Evolutionary conservation across 2,888 invertebrate genomes (phyloP).

Genomic region (Chaetogeoica ovagalla): DNA sequence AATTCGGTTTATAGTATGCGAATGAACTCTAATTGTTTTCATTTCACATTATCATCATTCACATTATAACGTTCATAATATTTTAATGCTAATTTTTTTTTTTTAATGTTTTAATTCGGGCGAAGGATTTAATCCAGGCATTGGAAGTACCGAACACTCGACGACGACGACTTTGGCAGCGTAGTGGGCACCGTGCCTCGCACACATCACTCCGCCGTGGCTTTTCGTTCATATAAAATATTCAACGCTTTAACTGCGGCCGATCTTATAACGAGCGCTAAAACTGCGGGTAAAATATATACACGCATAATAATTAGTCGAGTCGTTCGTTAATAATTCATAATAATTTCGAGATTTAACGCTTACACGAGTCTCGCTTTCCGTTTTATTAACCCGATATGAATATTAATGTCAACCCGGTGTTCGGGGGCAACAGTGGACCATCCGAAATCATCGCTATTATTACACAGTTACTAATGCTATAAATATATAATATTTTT

Average conservation of each 20-base stretch:
- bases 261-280: slow-evolving; percentile 52
- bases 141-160: no score
- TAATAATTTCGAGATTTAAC: slow-evolving; percentile 48
- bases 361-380: slow-evolving; percentile 39
- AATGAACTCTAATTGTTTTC: no score
- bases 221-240: slow-evolving; percentile 49
- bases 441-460: slow-evolving; percentile 27
- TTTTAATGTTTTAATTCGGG: no score
- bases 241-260: slow-evolving; percentile 47
- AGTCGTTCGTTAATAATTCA: slow-evolving; percentile 51
- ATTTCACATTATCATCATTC: no score
- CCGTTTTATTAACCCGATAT: slow-evolving; percentile 49
- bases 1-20: no score
- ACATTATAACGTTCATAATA: no score
- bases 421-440: background rate
- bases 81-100: no score
- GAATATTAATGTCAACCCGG: slow-evolving; percentile 46
- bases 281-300: slow-evolving; percentile 42
- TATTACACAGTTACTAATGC: background rate
- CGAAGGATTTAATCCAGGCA: no score
- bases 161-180: no score
- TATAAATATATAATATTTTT: background rate
- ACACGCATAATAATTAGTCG: slow-evolving; percentile 51
- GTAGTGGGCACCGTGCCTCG: background rate
- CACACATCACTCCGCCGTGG: background rate